phyloP scores from a whole-genome alignment of 30 jellyfish, hydroid and myxozoan genomes.

The Rhopilema esculentum region DNA sequence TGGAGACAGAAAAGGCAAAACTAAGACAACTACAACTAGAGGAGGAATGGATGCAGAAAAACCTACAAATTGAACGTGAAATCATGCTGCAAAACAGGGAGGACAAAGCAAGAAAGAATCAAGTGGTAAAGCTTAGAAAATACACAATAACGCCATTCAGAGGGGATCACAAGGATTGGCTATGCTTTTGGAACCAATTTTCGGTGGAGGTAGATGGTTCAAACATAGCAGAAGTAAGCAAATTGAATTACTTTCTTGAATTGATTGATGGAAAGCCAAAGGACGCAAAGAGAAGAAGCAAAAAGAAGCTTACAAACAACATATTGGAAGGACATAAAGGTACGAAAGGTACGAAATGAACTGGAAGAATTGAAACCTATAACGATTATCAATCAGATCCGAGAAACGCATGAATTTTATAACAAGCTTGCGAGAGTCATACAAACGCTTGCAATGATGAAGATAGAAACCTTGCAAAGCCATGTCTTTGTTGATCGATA shows the following conservation, averaged over 20 bases:
- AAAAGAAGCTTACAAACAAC: conserved; percentile 55
- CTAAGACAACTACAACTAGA: conserved; percentile 31
- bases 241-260: conserved; percentile 67
- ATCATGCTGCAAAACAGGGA: conserved; percentile 8
- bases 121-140: conserved; percentile 56
- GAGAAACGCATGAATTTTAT: conserved; percentile 44
- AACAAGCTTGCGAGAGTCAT: conserved; percentile 65
- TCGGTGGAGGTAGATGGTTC: conserved; percentile 56
- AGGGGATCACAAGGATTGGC: conserved; percentile 79
- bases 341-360: conserved; percentile 59
- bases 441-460: conserved; percentile 59
- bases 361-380: conserved; percentile 49
- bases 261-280: conserved; percentile 76
- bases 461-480: conserved; percentile 44
- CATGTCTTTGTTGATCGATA: conserved; percentile 46
- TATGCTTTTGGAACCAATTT: conserved; percentile 78
- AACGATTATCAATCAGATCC: conserved; percentile 30
- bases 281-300: conserved; percentile 71
- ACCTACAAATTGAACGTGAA: conserved; percentile 42
- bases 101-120: conserved; percentile 27
- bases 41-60: conserved; percentile 46
- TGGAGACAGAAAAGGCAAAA: conserved; percentile 30
- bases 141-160: conserved; percentile 68
- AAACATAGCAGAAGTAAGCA: conserved; percentile 74
- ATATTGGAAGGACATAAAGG: conserved; percentile 63